A percentile compares a stretch with the other conserved stretches of the same genome.
These are phyloP conservation scores for Brachionus rubens DNA, from an alignment of 1,140 invertebrate genomes.

Conservation along the genomic window DNA sequence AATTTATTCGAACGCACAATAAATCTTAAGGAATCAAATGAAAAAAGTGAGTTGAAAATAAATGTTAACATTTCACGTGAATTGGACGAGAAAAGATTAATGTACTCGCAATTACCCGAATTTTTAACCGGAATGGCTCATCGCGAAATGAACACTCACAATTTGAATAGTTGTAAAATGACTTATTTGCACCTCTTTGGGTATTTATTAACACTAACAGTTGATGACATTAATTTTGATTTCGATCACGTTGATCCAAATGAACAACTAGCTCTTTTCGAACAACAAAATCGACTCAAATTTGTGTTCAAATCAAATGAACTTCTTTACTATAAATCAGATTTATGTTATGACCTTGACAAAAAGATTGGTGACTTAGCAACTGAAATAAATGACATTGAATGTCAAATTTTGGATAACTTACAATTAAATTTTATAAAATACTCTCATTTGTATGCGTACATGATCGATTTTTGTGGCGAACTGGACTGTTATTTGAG, in stretches of 20 bases:
- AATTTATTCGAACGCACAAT: constrained; percentile 31
- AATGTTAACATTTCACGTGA: constrained; percentile 5
- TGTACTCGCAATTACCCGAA: constrained; percentile 59
- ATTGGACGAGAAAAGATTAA: constrained; percentile 55
- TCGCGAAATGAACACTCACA: constrained; percentile 66
- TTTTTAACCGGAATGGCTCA: constrained; percentile 66
- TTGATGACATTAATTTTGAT: constrained; percentile 35
- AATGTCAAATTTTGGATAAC: not conserved
- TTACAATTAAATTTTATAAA: constrained; percentile 46
- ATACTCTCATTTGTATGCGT: constrained; percentile 57
- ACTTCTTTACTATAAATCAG: constrained; percentile 69
- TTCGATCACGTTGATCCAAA: not conserved
- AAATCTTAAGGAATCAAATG: constrained; percentile 46
- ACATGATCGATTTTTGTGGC: constrained; percentile 39
- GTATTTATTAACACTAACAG: not conserved
- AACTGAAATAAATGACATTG: constrained; percentile 45
- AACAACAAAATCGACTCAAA: constrained; percentile 29
- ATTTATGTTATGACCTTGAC: constrained; percentile 67
- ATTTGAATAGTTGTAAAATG: constrained; percentile 70
- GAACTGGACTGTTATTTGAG: constrained; percentile 66
- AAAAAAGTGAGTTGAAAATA: constrained; percentile 64
- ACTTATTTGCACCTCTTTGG: constrained; percentile 69
- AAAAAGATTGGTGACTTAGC: constrained; percentile 43
- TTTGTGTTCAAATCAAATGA: constrained; percentile 56
- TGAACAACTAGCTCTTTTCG: not conserved